A percentile compares a stretch with the other conserved stretches of the same genome.
Evolutionary conservation across 2,113 vertebrate species (phyloP).

Genomic region (Channa argus): DNA sequence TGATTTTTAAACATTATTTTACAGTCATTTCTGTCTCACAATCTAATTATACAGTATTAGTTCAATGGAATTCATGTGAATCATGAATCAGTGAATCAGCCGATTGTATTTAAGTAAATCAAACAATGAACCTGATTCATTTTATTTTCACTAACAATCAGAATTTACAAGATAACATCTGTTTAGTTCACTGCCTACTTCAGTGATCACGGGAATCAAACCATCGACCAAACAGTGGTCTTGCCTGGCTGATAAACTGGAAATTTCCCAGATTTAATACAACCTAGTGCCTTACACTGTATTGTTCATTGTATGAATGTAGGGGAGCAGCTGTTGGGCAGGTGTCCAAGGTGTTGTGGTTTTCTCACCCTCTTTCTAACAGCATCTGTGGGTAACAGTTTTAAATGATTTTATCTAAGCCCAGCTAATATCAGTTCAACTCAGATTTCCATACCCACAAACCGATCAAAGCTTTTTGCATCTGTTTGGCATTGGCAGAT

Average conservation of each 20-base stretch:
- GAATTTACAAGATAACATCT: no score
- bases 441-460: slow-evolving; percentile 7
- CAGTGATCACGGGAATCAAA: not conserved
- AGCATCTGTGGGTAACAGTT: slow-evolving; percentile 22
- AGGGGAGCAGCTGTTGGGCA: slow-evolving; percentile 11
- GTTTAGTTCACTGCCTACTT: no score
- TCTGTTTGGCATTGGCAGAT: slow-evolving; percentile 43
- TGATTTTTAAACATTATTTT: not conserved
- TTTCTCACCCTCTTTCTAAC: slow-evolving; percentile 15
- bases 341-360: slow-evolving; percentile 30
- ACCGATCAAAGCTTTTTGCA: slow-evolving; percentile 34
- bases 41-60: not conserved
- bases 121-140: no score
- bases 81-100: no score
- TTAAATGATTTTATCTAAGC: slow-evolving; percentile 12
- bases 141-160: no score
- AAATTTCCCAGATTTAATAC: not conserved
- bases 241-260: slow-evolving; percentile 1
- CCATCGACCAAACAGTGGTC: no score
- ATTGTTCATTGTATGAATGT: slow-evolving; percentile 25
- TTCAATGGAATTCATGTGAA: not conserved
- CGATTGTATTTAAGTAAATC: no score
- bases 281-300: not conserved
- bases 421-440: slow-evolving; percentile 21
- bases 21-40: not conserved